Percentiles rank a stretch among this genome's conserved stretches.
phyloP scores from a whole-genome alignment of 2,113 vertebrate genomes.

The Nettapus auritus region DNA sequence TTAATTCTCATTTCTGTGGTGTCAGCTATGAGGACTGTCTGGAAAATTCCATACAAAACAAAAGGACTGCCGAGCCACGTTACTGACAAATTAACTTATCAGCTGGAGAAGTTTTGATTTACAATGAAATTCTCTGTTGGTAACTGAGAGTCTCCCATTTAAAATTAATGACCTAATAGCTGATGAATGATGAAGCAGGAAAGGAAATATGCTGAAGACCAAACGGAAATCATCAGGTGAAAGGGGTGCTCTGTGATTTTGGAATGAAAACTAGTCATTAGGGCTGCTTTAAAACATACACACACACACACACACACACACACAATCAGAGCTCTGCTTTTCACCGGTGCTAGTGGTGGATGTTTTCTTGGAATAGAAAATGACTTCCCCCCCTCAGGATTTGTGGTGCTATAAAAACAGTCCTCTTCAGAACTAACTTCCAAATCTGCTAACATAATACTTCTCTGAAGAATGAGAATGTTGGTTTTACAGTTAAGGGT shows the following conservation, averaged over 20 bases:
- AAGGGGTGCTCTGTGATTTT: conserved; percentile 17
- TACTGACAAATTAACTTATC: conserved; percentile 61
- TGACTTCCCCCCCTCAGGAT: conserved; percentile 5
- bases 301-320: not conserved
- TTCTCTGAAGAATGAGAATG: conserved; percentile 62
- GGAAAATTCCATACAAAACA: conserved; percentile 37
- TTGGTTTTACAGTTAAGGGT: conserved; percentile 42
- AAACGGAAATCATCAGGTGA: conserved; percentile 51
- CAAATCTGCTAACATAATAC: conserved; percentile 65
- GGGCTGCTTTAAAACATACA: not conserved
- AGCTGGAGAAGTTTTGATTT: conserved; percentile 49
- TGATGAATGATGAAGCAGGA: conserved; percentile 53
- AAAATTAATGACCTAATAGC: conserved; percentile 49
- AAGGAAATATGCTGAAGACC: conserved; percentile 9
- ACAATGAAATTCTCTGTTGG: conserved; percentile 25
- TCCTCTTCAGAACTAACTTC: conserved; percentile 45
- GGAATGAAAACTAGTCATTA: conserved; percentile 46
- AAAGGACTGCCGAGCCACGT: not conserved
- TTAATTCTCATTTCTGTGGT: not conserved
- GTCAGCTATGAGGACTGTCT: not conserved
- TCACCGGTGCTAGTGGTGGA: conserved; percentile 8
- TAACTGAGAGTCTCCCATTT: conserved; percentile 15
- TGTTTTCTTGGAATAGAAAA: conserved; percentile 73
- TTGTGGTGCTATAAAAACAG: conserved; percentile 55
- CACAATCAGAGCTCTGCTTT: not conserved